Conservation (phyloP, 1,140 invertebrate genomes). For the Habropoda laboriosa region DNA sequence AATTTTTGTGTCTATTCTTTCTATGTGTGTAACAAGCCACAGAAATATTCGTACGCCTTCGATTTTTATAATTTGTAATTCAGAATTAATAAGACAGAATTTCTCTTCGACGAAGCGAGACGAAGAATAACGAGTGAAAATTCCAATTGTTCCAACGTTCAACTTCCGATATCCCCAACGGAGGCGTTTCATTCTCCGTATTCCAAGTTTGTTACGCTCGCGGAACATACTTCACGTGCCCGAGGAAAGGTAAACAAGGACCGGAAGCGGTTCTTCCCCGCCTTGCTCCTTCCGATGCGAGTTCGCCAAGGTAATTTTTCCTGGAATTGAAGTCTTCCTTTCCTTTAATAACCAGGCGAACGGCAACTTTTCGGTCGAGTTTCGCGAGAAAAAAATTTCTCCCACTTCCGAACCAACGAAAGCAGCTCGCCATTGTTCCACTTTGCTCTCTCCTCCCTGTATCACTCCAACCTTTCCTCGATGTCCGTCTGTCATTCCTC, state of each 20-base stretch:
- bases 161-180: neutral
- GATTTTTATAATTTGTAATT: too few relatives aligned
- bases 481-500: neutral
- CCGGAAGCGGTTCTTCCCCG: neutral
- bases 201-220: neutral
- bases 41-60: too few relatives aligned
- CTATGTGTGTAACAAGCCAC: too few relatives aligned
- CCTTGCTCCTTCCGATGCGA: neutral
- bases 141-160: neutral
- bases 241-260: neutral
- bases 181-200: neutral
- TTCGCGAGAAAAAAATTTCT: neutral
- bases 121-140: too few relatives aligned
- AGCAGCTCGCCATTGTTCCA: neutral
- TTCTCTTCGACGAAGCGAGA: neutral
- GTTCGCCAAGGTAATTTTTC: too few relatives aligned
- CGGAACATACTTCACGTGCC: neutral
- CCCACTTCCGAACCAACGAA: neutral
- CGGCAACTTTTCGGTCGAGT: neutral
- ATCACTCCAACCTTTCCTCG: neutral
- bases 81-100: too few relatives aligned
- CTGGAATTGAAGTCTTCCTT: neutral
- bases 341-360: neutral
- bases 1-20: too few relatives aligned
- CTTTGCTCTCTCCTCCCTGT: neutral